A percentile compares a stretch with the other conserved stretches of the same genome.
phyloP scores from a whole-genome alignment of 2,113 vertebrate species.

The Charina bottae region DNA sequence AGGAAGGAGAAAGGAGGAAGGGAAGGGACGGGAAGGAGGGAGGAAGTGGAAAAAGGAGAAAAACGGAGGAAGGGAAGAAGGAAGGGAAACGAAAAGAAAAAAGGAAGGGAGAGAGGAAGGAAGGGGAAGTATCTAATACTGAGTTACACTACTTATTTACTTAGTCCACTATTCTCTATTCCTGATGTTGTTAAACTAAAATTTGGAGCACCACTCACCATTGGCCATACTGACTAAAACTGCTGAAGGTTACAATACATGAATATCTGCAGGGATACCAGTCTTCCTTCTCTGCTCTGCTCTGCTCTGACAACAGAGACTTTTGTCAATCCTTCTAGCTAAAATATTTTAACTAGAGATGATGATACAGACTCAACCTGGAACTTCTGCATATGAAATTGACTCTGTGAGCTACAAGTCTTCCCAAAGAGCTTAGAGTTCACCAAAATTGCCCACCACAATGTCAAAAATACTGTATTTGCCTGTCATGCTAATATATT shows the following conservation, averaged over 20 bases:
- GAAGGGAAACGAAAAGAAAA: too few species aligned
- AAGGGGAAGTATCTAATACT: background rate
- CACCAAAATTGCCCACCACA: background rate
- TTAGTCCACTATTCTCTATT: background rate
- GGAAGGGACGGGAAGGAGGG: too few species aligned
- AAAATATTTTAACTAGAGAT: background rate
- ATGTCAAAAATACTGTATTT: background rate
- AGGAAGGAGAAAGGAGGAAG: too few species aligned
- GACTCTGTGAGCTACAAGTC: background rate
- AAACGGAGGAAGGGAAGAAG: too few species aligned
- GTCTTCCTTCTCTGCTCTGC: background rate
- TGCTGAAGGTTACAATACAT: background rate
- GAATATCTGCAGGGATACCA: background rate
- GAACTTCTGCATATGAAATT: background rate
- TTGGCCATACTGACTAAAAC: background rate
- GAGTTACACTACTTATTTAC: background rate
- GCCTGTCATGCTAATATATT: background rate
- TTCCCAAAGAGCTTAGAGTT: background rate
- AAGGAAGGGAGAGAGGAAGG: too few species aligned
- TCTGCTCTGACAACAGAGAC: background rate
- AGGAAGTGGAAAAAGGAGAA: too few species aligned
- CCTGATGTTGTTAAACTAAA: background rate
- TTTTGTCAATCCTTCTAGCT: background rate
- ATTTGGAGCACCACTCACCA: background rate
- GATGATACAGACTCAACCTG: background rate